phyloP scores from a whole-genome alignment of 2,797 vertebrate genomes.

The Fratercula arctica region DNA sequence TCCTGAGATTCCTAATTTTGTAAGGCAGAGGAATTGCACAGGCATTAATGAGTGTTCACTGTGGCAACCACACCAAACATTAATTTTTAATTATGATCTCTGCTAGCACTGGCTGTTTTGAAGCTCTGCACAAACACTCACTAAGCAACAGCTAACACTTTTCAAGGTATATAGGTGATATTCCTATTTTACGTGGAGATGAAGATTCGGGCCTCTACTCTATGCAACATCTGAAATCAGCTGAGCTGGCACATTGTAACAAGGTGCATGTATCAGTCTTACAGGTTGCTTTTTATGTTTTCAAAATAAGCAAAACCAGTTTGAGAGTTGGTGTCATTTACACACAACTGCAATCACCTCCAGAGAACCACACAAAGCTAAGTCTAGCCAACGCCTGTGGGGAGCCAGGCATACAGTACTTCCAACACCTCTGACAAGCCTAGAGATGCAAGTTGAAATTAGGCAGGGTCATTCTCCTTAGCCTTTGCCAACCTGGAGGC shows the following conservation, averaged over 20 bases:
- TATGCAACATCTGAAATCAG: background rate
- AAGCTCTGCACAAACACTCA: background rate
- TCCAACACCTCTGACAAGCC: background rate
- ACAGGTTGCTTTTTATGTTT: background rate
- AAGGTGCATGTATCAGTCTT: background rate
- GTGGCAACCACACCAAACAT: background rate
- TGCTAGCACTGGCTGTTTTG: background rate
- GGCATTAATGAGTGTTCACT: background rate
- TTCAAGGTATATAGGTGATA: background rate
- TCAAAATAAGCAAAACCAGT: background rate
- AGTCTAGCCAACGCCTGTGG: rapidly evolving
- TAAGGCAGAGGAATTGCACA: background rate
- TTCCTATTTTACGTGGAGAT: background rate
- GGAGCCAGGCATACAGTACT: background rate
- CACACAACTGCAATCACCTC: background rate
- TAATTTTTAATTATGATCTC: background rate
- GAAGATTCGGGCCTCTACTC: background rate
- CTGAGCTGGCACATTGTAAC: background rate
- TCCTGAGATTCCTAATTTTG: background rate
- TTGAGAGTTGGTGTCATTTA: background rate
- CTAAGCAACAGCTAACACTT: background rate
- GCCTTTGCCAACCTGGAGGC: background rate
- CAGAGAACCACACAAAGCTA: background rate
- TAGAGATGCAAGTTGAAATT: background rate
- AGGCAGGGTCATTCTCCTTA: background rate